These are phyloP conservation scores for Lepus timidus DNA, from an alignment of 2,113 vertebrate species.

Conservation along the genomic window DNA sequence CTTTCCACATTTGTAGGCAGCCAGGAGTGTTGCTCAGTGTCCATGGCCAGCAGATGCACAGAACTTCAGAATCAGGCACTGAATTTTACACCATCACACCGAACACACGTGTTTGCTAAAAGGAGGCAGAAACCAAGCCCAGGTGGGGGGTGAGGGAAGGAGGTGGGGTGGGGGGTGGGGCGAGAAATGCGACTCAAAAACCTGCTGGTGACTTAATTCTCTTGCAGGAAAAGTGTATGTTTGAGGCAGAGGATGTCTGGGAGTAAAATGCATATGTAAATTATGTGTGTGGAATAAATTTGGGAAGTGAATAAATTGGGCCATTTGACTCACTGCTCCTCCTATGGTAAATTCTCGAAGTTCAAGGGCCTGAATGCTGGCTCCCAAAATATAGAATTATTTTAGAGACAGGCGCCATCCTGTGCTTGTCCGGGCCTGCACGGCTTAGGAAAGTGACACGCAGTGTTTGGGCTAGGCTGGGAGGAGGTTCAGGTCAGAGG, in stretches of 20 bases:
- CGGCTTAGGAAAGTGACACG: neutral
- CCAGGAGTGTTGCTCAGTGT: conserved; percentile 80
- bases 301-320: neutral
- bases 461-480: neutral
- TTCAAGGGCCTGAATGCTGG: neutral
- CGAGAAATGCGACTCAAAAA: conserved; percentile 9
- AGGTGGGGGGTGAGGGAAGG: neutral
- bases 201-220: neutral
- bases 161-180: too few species aligned
- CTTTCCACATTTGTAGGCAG: conserved; percentile 87
- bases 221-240: neutral
- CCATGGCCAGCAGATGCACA: conserved; percentile 79
- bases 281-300: neutral
- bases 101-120: conserved; percentile 62
- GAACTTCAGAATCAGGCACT: conserved; percentile 84
- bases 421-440: neutral
- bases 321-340: neutral
- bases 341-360: neutral
- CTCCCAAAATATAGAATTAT: neutral
- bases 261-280: neutral
- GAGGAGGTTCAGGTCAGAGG: neutral
- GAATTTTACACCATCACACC: conserved; percentile 73
- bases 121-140: conserved; percentile 69
- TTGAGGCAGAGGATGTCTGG: neutral
- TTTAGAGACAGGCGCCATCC: neutral